Evolutionary conservation across 1,140 invertebrate species (phyloP).

Genomic region (Stratiolaelaps scimitus): DNA sequence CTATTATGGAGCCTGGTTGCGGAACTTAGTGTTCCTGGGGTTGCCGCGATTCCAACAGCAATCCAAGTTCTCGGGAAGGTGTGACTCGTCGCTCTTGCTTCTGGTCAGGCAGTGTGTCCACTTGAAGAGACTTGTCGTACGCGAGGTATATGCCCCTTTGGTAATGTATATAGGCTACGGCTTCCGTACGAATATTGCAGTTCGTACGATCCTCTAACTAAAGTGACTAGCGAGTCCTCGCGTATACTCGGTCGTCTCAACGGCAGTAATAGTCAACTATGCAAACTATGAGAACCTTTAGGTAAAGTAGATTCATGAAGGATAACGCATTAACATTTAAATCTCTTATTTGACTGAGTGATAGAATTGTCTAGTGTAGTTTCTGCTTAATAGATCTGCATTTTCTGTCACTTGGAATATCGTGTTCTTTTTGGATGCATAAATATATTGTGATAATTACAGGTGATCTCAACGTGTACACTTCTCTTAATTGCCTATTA

Average conservation of each 20-base stretch:
- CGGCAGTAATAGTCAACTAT: background rate
- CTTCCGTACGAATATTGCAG: too few relatives aligned
- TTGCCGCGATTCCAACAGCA: conserved; percentile 50
- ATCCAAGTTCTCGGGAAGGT: conserved; percentile 51
- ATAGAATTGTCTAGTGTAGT: too few relatives aligned
- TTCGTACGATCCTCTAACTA: too few relatives aligned
- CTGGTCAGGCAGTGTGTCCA: conserved; percentile 48
- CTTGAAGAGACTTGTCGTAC: conserved; percentile 3
- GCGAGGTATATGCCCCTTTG: background rate
- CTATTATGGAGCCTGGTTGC: conserved; percentile 47
- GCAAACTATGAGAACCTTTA: background rate
- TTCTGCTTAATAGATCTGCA: too few relatives aligned
- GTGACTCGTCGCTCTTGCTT: conserved; percentile 51
- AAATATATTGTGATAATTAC: too few relatives aligned
- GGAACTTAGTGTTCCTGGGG: conserved; percentile 51
- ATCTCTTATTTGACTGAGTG: too few relatives aligned
- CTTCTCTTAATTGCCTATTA: conserved; percentile 53
- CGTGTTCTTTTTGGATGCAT: too few relatives aligned
- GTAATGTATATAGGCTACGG: too few relatives aligned
- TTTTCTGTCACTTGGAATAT: too few relatives aligned
- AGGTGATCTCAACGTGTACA: conserved; percentile 57
- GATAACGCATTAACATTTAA: too few relatives aligned
- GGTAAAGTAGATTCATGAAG: too few relatives aligned
- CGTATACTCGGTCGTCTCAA: background rate
- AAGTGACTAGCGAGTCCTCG: too few relatives aligned